Evolutionary conservation across 2,113 vertebrate species (phyloP).

Genomic region (Ramphastos sulfuratus): DNA sequence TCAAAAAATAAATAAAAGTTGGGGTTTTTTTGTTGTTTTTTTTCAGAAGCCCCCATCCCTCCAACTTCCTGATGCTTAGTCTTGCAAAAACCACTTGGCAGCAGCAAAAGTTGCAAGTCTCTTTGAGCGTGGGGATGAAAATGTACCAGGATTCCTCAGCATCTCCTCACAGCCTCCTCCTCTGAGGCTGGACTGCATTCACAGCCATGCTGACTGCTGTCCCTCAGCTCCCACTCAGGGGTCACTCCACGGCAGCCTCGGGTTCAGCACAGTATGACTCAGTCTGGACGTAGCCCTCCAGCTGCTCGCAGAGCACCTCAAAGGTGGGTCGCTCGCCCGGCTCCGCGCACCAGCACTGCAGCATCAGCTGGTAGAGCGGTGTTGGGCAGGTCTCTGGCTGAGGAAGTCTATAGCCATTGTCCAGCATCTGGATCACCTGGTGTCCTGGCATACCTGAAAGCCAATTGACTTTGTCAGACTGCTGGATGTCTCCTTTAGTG

Average conservation of each 20-base stretch:
- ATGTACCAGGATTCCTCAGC: not conserved
- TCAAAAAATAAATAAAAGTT: constrained; percentile 71
- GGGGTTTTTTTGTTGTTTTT: not conserved
- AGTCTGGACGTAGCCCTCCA: constrained; percentile 84
- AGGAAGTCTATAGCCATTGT: constrained; percentile 83
- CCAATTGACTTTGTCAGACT: not conserved
- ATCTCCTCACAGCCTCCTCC: not conserved
- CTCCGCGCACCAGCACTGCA: constrained; percentile 82
- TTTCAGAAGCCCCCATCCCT: not conserved
- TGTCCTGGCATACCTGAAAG: constrained; percentile 80
- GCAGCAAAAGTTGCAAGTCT: not conserved
- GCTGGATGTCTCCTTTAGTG: not conserved
- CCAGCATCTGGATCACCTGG: constrained; percentile 83
- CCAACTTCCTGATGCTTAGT: constrained; percentile 19
- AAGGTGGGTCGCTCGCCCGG: constrained; percentile 83
- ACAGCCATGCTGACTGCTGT: not conserved
- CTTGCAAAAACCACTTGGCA: constrained; percentile 32
- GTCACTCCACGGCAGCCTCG: constrained; percentile 11
- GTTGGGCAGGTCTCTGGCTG: constrained; percentile 79
- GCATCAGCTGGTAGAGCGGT: constrained; percentile 85
- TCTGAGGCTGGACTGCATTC: not conserved
- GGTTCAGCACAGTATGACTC: constrained; percentile 63
- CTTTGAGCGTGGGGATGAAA: not conserved
- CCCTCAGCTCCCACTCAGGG: not conserved
- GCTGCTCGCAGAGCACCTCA: constrained; percentile 79